These are phyloP conservation scores for Cotesia congregata DNA, from an alignment of 2,888 invertebrate genomes.

Conservation along the genomic window DNA sequence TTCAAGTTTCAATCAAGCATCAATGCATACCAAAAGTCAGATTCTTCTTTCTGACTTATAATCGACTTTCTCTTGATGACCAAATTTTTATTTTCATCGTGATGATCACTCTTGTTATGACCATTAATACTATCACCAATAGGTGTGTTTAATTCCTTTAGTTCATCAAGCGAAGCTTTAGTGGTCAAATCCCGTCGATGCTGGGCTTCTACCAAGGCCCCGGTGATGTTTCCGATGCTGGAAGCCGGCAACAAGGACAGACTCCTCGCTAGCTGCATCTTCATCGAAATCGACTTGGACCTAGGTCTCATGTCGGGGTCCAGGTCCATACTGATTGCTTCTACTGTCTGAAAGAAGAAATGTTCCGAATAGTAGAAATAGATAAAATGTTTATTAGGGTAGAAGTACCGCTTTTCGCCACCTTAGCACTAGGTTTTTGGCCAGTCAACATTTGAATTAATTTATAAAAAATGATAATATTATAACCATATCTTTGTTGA, in stretches of 20 bases:
- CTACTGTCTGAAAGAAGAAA: conserved; percentile 23
- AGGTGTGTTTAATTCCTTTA: not conserved
- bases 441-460: too few species aligned
- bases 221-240: conserved; percentile 61
- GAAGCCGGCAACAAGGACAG: conserved; percentile 59
- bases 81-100: not conserved
- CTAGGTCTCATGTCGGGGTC: conserved; percentile 53
- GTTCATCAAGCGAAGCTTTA: conserved; percentile 15
- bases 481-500: too few species aligned
- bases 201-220: conserved; percentile 47
- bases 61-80: conserved; percentile 36
- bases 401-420: too few species aligned
- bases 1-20: too few species aligned
- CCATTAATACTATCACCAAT: not conserved
- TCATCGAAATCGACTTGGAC: conserved; percentile 50
- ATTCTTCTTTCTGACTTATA: conserved; percentile 35
- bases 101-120: conserved; percentile 9
- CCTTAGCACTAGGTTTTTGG: too few species aligned
- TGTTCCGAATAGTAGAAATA: not conserved
- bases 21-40: conserved; percentile 34
- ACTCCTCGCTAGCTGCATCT: conserved; percentile 51
- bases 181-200: conserved; percentile 32
- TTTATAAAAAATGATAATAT: too few species aligned
- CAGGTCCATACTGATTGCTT: conserved; percentile 52
- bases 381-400: too few species aligned